Base-by-base conservation (phyloP, 2,113 vertebrate genomes). In the Syngnathus typhle region DNA sequence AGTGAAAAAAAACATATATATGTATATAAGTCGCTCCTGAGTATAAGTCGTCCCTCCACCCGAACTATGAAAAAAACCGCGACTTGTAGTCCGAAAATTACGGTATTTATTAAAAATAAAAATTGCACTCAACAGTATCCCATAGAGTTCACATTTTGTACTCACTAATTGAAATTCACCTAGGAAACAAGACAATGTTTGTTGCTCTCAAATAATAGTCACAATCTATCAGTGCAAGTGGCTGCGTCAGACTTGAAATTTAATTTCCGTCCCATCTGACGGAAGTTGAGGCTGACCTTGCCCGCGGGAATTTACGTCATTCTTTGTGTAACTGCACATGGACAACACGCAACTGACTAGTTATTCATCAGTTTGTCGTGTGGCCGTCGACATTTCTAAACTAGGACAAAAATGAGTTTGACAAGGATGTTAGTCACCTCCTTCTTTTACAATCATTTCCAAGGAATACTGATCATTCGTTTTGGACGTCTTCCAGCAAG, bases 401-500 rank as follows among this genome's bases (percentile, higher is more conserved):
- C 27, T 3, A 32, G 3, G 27, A 32, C 27, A 32, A 32, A 32
- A 32, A 32, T 32, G 27, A 32, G 3, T 74, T 78, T 72, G 76
- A 76, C 74, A 51, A 23, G 10, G 75, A 54, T 55, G 61, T 77
- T 79, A 73, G 51, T 73, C 73, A 76, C 71, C 70, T 59, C 63
- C 65, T 75, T 67, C 78, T 75, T 63, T 70, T 69, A 58, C 62
- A 49, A 73, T n/a, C 60, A 58, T 76, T 74, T 77, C 66, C 60
- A 65, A 19, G 65, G 70, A 76, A 79, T 69, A 69, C 69, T n/a
- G 67, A 78, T 85, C 79, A 83, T 87, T 87, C 81, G 76, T 58
- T 59, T 65, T n/a, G 49, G 64, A 80, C 72, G 64, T 78, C 74
- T 75, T 75, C 21, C 59, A 68, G 81, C 71, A 74, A 68, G 81